A percentile compares a stretch with the other conserved stretches of the same genome.
Evolutionary conservation across 2,888 invertebrate species (phyloP).

Genomic region (Stramonita haemastoma): DNA sequence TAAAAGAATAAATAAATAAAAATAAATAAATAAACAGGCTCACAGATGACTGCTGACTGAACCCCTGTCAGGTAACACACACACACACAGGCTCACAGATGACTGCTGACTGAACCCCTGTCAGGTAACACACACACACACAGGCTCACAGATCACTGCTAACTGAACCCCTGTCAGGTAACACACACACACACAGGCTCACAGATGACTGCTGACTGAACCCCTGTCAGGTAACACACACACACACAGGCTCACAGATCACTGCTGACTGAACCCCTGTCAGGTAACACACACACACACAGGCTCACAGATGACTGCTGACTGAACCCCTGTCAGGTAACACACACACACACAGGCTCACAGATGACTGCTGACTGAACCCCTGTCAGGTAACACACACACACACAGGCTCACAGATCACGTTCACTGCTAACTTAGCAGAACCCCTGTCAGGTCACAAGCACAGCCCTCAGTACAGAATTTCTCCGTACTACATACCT

Average conservation of each 20-base stretch:
- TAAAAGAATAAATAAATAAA: too few relatives aligned
- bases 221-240: too few relatives aligned
- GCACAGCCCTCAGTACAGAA: too few relatives aligned
- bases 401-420: slow-evolving; percentile 99
- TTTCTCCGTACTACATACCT: too few relatives aligned
- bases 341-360: too few relatives aligned
- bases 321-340: slow-evolving; percentile 99
- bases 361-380: slow-evolving; percentile 99
- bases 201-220: slow-evolving; percentile 99
- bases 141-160: slow-evolving; percentile 98
- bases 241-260: slow-evolving; percentile 98
- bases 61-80: too few relatives aligned
- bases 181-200: too few relatives aligned
- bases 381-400: too few relatives aligned
- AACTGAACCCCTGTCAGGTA: slow-evolving; percentile 99
- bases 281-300: too few relatives aligned
- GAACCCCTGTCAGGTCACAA: slow-evolving; percentile 85
- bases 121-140: too few relatives aligned
- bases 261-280: slow-evolving; percentile 99
- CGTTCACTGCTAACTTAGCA: slow-evolving; percentile 99
- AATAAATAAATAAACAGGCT: too few relatives aligned
- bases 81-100: slow-evolving; percentile 99
- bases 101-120: slow-evolving; percentile 99
- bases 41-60: slow-evolving; percentile 99
- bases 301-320: slow-evolving; percentile 99